Base-by-base conservation (phyloP, 1,140 invertebrate genomes). In the Hesperophylax magnus region DNA sequence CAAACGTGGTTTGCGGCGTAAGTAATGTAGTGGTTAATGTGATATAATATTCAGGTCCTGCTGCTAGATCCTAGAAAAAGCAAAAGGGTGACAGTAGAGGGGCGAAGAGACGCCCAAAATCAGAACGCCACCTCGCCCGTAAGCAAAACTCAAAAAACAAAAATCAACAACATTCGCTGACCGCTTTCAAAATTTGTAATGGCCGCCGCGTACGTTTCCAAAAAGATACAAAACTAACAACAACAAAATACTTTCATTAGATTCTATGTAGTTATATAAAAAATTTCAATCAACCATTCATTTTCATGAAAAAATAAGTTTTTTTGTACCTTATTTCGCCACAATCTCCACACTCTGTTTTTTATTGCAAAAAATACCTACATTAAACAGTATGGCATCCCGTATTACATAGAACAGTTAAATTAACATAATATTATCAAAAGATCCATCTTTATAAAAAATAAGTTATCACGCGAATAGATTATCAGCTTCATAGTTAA, bases 61-160 rank as follows among this genome's bases (percentile, higher is more conserved):
- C 83, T 84, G 72, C 80, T 84, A 67, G 83, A 84, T 77, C 78
- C 80, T 84, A 81, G 78, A 80, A 84, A 84, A 81, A 80, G 78
- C 83, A 81, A 84, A 84, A 74, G 80, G 31, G 78, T 80, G 47
- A 61, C 20, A 7, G 39, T 58, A 60, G 56, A 84, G 39, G 71
- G 76, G 56, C 20, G 78, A 47, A 65, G 60, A 78, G 79, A 72
- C 31, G 56, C 67, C 15, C 20, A 60, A 15, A 76, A 61, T 60
- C 74, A 78, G 61, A 72, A 61, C 52, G 60, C 72, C 18, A 63
- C 20, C 15, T 81, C 82, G 14, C 80, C 83, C 74, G 83, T 84
- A 84, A 84, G 83, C 61, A 20, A 27, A 53, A 72, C 34, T 54
- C 47, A 76, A 76, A 76, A 76, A 39, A n/a, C 71, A 60, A 76